These are phyloP conservation scores for Mohoua ochrocephala DNA, from an alignment of 2,113 vertebrate species.

Conservation along the genomic window DNA sequence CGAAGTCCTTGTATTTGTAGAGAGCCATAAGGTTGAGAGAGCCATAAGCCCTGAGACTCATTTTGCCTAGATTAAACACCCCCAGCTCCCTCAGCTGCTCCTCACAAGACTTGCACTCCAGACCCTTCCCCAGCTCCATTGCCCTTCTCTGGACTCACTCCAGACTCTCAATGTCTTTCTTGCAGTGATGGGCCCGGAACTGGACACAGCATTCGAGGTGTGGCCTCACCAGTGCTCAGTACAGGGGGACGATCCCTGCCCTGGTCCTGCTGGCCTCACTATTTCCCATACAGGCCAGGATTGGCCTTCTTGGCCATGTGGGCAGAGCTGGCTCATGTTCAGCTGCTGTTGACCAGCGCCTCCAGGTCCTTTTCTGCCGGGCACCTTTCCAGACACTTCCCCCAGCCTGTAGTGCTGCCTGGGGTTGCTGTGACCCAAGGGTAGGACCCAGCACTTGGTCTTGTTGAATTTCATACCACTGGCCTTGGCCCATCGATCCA, in stretches of 20 bases:
- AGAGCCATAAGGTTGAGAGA: background rate
- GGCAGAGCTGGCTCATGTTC: background rate
- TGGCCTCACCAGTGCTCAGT: background rate
- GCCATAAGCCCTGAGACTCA: background rate
- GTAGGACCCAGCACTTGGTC: background rate
- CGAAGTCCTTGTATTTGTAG: background rate
- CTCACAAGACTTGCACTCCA: background rate
- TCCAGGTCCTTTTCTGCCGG: background rate
- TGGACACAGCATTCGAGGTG: rapidly evolving
- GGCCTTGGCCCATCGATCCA: rapidly evolving
- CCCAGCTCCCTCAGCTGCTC: background rate
- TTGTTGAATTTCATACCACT: background rate
- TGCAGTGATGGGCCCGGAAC: background rate
- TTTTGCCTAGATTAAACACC: background rate
- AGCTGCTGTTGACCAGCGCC: background rate
- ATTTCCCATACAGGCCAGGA: background rate
- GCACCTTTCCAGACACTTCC: background rate
- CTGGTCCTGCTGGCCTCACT: background rate
- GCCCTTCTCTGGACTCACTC: rapidly evolving
- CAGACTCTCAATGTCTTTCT: background rate
- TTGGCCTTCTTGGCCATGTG: background rate
- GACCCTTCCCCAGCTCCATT: background rate
- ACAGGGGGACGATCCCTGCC: rapidly evolving
- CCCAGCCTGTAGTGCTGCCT: background rate
- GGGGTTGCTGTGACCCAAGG: background rate